Conservation (phyloP, 1,140 invertebrate genomes). For the Asbolus verrucosus region DNA sequence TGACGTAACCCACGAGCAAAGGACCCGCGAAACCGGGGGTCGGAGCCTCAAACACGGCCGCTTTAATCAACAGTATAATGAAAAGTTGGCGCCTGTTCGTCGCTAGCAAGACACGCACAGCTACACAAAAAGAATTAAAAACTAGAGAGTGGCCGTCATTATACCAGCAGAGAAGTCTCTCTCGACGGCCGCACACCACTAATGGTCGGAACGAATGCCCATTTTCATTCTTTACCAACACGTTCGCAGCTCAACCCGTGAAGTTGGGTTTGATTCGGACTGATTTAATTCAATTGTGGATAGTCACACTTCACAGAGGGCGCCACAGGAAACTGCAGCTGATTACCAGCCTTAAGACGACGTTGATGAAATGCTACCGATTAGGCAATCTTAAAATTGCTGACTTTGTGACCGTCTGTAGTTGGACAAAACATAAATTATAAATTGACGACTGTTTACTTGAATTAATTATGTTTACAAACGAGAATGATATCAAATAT, state of each 20-base stretch:
- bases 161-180: conserved; percentile 39
- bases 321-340: neutral
- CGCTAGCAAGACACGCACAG: conserved; percentile 61
- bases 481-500: neutral
- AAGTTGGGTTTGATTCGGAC: neutral
- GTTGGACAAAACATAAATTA: too few species aligned
- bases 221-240: conserved; percentile 39
- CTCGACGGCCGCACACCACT: conserved; percentile 36
- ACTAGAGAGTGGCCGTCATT: conserved; percentile 53
- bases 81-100: conserved; percentile 63
- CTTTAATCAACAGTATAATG: conserved; percentile 63
- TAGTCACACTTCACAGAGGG: neutral
- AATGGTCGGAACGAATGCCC: conserved; percentile 47
- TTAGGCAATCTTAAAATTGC: too few species aligned
- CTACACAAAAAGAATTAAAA: conserved; percentile 62
- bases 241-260: conserved; percentile 6
- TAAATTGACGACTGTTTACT: neutral
- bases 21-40: conserved; percentile 28
- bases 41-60: conserved; percentile 41
- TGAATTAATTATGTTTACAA: conserved; percentile 5
- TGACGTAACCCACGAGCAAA: conserved; percentile 12
- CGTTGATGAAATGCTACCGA: too few species aligned
- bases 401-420: too few species aligned
- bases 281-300: conserved; percentile 7
- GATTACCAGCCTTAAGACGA: too few species aligned